Evolutionary conservation across 2,888 invertebrate genomes (phyloP).

Genomic region (Pseudeuparius sepicola): DNA sequence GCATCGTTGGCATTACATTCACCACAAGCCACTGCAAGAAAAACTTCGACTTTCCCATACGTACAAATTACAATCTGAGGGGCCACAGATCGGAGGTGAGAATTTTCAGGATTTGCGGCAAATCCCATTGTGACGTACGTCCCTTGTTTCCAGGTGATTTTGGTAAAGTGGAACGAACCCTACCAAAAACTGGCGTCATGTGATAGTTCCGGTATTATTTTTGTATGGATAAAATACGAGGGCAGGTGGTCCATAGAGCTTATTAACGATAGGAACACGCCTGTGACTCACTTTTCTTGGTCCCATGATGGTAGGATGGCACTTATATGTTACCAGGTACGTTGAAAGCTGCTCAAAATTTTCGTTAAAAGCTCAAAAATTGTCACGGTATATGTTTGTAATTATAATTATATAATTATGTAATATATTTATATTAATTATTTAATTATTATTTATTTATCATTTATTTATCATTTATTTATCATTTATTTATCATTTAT

Average conservation of each 20-base stretch:
- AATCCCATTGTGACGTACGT: background rate
- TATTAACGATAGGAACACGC: slow-evolving; percentile 95
- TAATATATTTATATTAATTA: background rate
- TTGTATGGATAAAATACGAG: slow-evolving; percentile 99
- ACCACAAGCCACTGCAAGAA: slow-evolving; percentile 88
- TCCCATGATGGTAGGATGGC: slow-evolving; percentile 98
- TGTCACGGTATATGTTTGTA: no score
- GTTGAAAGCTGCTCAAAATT: slow-evolving; percentile 17
- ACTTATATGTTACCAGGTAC: slow-evolving; percentile 89
- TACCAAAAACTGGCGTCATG: slow-evolving; percentile 97
- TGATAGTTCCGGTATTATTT: slow-evolving; percentile 95
- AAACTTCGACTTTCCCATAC: slow-evolving; percentile 73
- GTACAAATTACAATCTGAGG: slow-evolving; percentile 94
- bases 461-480: no score
- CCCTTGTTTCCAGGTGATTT: slow-evolving; percentile 59
- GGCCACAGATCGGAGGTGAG: slow-evolving; percentile 92
- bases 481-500: no score
- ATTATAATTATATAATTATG: slow-evolving; percentile 3
- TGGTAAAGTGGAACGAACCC: slow-evolving; percentile 97
- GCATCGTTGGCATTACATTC: slow-evolving; percentile 93
- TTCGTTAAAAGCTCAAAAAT: no score
- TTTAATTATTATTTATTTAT: no score
- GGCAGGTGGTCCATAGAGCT: slow-evolving; percentile 98
- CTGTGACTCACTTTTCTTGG: slow-evolving; percentile 97
- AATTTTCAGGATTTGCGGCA: slow-evolving; percentile 1